phyloP scores from a whole-genome alignment of 2,888 invertebrate genomes.

The Caenorhabditis sp. region DNA sequence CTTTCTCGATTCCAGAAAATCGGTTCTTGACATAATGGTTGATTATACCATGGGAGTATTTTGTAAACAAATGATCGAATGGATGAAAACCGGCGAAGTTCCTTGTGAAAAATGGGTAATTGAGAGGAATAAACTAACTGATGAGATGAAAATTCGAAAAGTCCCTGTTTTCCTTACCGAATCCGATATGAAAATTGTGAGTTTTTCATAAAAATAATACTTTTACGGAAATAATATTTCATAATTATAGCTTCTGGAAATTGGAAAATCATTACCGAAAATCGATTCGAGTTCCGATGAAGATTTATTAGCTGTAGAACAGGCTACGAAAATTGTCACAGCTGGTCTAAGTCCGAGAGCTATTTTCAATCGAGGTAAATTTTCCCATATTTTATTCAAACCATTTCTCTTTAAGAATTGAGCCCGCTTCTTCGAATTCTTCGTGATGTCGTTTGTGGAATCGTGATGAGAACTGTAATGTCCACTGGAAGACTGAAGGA shows the following conservation, averaged over 20 bases:
- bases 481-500: conserved; percentile 28
- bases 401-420: conserved; percentile 1
- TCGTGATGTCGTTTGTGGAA: conserved; percentile 31
- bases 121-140: conserved; percentile 6
- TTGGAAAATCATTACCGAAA: conserved; percentile 35
- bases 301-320: conserved; percentile 27
- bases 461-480: conserved; percentile 33
- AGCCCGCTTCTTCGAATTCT: conserved; percentile 14
- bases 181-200: conserved; percentile 18
- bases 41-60: conserved; percentile 35
- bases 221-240: not conserved
- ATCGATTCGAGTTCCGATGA: conserved; percentile 19
- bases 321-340: conserved; percentile 18
- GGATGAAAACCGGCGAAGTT: conserved; percentile 27
- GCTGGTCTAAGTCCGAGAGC: conserved; percentile 4
- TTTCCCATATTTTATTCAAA: not conserved
- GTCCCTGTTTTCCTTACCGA: conserved; percentile 25
- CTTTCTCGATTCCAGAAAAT: not conserved
- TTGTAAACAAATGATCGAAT: conserved; percentile 33
- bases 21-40: conserved; percentile 13
- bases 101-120: conserved; percentile 36
- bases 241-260: conserved; percentile 40
- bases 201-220: too few species aligned
- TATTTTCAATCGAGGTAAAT: conserved; percentile 8
- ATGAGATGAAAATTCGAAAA: conserved; percentile 9